Evolutionary conservation across 2,797 vertebrate species (phyloP).

Genomic region (Eulemur rubriventer): DNA sequence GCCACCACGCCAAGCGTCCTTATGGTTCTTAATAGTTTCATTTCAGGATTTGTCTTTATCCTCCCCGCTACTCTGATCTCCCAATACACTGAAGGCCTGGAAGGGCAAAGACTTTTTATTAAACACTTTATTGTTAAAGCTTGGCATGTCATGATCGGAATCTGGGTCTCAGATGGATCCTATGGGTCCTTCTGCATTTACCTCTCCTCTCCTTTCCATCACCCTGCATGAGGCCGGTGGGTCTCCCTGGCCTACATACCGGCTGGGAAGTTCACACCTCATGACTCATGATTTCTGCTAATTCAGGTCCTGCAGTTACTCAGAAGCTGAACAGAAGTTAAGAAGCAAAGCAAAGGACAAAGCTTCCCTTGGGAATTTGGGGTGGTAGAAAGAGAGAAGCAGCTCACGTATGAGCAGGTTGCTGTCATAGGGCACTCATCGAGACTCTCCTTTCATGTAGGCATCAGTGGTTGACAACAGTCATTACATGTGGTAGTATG

Average conservation of each 20-base stretch:
- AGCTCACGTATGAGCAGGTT: background rate
- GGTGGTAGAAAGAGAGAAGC: background rate
- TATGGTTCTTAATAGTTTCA: background rate
- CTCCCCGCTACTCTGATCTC: background rate
- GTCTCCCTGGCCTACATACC: background rate
- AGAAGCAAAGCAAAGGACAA: background rate
- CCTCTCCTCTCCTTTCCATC: background rate
- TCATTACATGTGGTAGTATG: background rate
- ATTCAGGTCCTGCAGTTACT: background rate
- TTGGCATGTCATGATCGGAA: background rate
- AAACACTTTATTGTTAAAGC: background rate
- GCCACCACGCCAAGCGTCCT: background rate
- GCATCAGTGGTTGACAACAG: background rate
- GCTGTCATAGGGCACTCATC: fast-evolving
- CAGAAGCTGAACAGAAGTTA: background rate
- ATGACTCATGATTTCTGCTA: background rate
- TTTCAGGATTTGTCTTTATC: background rate
- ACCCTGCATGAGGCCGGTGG: background rate
- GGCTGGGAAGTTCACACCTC: background rate
- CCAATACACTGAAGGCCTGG: background rate
- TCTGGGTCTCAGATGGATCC: background rate
- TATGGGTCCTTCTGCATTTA: background rate
- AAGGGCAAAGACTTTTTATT: background rate
- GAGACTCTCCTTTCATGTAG: background rate
- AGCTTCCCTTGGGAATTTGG: background rate